Evolutionary conservation across 2,797 vertebrate species (phyloP).

Genomic region (Pangasius macronema): DNA sequence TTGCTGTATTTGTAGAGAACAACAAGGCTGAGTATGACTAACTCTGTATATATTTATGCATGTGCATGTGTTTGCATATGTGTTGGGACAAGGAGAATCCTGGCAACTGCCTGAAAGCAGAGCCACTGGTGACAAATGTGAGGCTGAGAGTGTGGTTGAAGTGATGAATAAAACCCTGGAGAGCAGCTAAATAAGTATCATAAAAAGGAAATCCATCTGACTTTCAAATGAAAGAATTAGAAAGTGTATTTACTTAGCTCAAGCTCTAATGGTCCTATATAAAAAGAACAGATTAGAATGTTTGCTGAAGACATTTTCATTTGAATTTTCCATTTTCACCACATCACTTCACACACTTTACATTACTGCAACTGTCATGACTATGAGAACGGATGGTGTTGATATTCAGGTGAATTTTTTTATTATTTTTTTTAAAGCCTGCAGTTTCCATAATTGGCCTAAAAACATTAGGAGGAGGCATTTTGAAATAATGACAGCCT

Average conservation of each 20-base stretch:
- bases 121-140: slow-evolving; percentile 59
- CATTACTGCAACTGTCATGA: not conserved
- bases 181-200: slow-evolving; percentile 27
- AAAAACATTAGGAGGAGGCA: not conserved
- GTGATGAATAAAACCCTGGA: slow-evolving; percentile 45
- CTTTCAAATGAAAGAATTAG: not conserved
- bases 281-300: slow-evolving; percentile 1
- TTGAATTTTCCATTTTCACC: not conserved
- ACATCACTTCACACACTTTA: slow-evolving; percentile 10
- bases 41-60: slow-evolving; percentile 37
- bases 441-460: not conserved
- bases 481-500: slow-evolving; percentile 5
- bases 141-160: slow-evolving; percentile 50
- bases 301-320: not conserved
- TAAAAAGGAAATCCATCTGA: not conserved
- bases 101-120: slow-evolving; percentile 56
- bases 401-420: not conserved
- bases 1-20: slow-evolving; percentile 57
- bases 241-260: not conserved
- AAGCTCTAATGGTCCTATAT: not conserved
- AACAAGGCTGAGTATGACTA: slow-evolving; percentile 45
- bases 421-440: not conserved
- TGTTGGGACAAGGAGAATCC: slow-evolving; percentile 32
- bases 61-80: slow-evolving; percentile 43
- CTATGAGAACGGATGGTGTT: not conserved